Base-by-base conservation (phyloP, 2,888 invertebrate species). In the Achlya flavicornis region DNA sequence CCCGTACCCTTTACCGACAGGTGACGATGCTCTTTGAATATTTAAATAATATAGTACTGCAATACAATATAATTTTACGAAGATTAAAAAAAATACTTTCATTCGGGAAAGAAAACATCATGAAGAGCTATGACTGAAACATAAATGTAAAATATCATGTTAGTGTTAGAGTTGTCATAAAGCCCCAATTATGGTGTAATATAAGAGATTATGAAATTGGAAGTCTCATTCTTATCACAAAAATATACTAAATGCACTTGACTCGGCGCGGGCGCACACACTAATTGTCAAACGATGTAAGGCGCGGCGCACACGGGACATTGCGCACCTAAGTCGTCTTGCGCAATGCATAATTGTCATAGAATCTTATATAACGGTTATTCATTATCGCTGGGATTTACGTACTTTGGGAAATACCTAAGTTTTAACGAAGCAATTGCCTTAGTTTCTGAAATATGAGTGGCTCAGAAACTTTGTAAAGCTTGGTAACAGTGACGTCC, bases 231-330 rank as follows among this genome's bases (percentile, higher is more conserved):
- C 61, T 48, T 64, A 64, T 53, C 64, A 64, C 65, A 66, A 48
- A 16, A 19, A 16, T 53, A 2, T 8, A 4, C 19, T 19, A 53
- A 70, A 19, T 60, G 60, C 60, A 19, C 41, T 19, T 60, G 43
- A 41, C 19, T 53, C 3, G 8, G 14, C 3, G 6, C 5, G 61
- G 35, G 63, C 60, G 63, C 62, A 59, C 53, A 61, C 61, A 70
- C 74, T 84, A 82, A 85, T 84, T 82, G 84, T 80, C 58, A 74
- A 81, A 81, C 78, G 75, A 32, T 85, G 84, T 84, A 70, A 80
- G 75, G 78, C 65, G 76, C 64, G 73, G 74, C 64, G 61, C 73
- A 68, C 72, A 69, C 59, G 64, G 70, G 63, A 63, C 64, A 38
- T 68, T 75, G 63, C 71, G 70, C 69, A 77, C 74, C 66, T 46